Evolutionary conservation across 2,888 invertebrate species (phyloP), one percentile per base, ranked within the genome.

Genomic region (Epicampocera succincta): DNA sequence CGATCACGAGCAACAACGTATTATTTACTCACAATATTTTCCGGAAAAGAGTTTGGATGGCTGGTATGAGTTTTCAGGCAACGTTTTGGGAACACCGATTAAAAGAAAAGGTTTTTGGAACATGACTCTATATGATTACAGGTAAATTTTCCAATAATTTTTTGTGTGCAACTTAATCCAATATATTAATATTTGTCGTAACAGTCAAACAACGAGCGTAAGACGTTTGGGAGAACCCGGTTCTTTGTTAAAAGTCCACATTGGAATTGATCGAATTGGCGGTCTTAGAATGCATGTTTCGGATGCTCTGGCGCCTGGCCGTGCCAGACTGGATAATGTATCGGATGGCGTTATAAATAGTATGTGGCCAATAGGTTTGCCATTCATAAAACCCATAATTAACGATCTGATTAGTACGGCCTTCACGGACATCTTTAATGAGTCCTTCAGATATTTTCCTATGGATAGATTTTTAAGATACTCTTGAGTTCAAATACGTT

Each of bases 381-480:
- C 94, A 1, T 91, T 96, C 48, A 92, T 96, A 68, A 92, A 94
- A 80, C 95, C 96, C 0, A 91, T 96, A 63, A 95, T 96, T 87
- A 96, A 96, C 90, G 96, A 96, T 88, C 92, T 96, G 79, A 96
- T 96, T 82, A 95, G 95, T 88, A 94, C 94, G 0, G 96, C 95
- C 6, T 96, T 96, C 90, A 96, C 96, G 0, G 95, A 96, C 81
- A 96, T 96, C 84, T 95, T 96, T 90, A 95, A 94, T 86, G 93
- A 93, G 74, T 94, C 95, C 65, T 96, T 96, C 88, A 92, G 92
- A 83, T 91, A 94, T 88, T 96, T 96, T 89, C 95, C 96, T 0
- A 90, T 96, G 54, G 93, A 94, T 0, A 91, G 93, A 82, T 92
- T 95, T 84, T 93, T 96, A 74, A 85, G 79, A 68, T 85, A 77